Conservation (phyloP, 2,797 vertebrate species). For the Mus minutoides region DNA sequence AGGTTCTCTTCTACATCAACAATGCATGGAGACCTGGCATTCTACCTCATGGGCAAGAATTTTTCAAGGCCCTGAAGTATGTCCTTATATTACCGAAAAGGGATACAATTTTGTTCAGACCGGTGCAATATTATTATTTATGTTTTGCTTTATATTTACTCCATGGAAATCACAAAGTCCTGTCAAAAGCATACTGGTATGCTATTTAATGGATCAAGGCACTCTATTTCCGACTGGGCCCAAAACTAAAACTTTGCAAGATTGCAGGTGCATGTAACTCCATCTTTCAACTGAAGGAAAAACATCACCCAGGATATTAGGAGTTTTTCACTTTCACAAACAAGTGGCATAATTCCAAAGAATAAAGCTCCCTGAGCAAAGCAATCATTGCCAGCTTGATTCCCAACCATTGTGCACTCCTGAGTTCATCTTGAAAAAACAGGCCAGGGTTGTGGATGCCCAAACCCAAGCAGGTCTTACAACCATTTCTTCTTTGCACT, state of each 20-base stretch:
- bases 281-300: constrained; percentile 41
- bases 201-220: constrained; percentile 44
- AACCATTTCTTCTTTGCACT: not conserved
- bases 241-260: constrained; percentile 39
- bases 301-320: constrained; percentile 4
- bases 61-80: constrained; percentile 44
- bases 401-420: constrained; percentile 7
- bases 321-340: constrained; percentile 24
- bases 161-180: constrained; percentile 61
- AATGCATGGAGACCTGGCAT: not conserved
- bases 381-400: not conserved
- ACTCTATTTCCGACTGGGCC: not conserved
- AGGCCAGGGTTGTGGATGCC: not conserved
- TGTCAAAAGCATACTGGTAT: constrained; percentile 18
- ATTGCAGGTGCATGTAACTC: constrained; percentile 17
- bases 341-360: not conserved
- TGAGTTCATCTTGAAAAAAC: constrained; percentile 37
- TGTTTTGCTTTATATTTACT: constrained; percentile 49
- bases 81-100: constrained; percentile 44
- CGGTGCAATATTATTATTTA: constrained; percentile 32
- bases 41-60: constrained; percentile 7
- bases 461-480: constrained; percentile 5
- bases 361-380: not conserved
- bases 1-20: constrained; percentile 17
- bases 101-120: constrained; percentile 7